Conservation (phyloP, 1,140 invertebrate genomes). For the Hyphantria cunea region DNA sequence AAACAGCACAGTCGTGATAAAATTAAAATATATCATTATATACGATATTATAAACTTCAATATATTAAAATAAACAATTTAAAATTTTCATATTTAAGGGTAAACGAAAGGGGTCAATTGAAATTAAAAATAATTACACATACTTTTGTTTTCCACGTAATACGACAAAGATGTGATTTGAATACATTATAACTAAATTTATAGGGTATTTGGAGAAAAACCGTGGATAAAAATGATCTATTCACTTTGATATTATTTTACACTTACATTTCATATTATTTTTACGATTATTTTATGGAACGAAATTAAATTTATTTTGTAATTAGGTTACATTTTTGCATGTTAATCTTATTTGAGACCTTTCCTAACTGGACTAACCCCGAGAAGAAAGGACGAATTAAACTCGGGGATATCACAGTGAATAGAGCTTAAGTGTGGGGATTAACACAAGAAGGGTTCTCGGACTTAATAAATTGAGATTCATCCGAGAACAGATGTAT, state of each 20-base stretch:
- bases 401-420: too few species aligned
- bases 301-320: too few species aligned
- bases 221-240: slow-evolving; percentile 32
- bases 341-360: too few species aligned
- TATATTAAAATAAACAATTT: slow-evolving; percentile 47
- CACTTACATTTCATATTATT: slow-evolving; percentile 23
- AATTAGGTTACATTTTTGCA: too few species aligned
- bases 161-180: slow-evolving; percentile 30
- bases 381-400: too few species aligned
- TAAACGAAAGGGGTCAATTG: slow-evolving; percentile 19
- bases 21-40: slow-evolving; percentile 72
- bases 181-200: slow-evolving; percentile 21
- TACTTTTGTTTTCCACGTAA: not conserved
- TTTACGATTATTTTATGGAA: slow-evolving; percentile 46
- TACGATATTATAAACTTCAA: slow-evolving; percentile 61
- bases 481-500: slow-evolving; percentile 10
- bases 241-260: slow-evolving; percentile 57
- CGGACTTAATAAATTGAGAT: slow-evolving; percentile 2
- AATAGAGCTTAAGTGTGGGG: slow-evolving; percentile 56
- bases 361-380: too few species aligned
- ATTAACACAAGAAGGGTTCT: slow-evolving; percentile 6
- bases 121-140: not conserved
- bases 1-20: slow-evolving; percentile 79
- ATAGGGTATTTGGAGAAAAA: slow-evolving; percentile 26
- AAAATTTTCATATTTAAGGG: slow-evolving; percentile 40